A percentile compares a stretch with the other conserved stretches of the same genome.
These are phyloP conservation scores for Psophia crepitans DNA, from an alignment of 2,113 vertebrate species.

Conservation along the genomic window DNA sequence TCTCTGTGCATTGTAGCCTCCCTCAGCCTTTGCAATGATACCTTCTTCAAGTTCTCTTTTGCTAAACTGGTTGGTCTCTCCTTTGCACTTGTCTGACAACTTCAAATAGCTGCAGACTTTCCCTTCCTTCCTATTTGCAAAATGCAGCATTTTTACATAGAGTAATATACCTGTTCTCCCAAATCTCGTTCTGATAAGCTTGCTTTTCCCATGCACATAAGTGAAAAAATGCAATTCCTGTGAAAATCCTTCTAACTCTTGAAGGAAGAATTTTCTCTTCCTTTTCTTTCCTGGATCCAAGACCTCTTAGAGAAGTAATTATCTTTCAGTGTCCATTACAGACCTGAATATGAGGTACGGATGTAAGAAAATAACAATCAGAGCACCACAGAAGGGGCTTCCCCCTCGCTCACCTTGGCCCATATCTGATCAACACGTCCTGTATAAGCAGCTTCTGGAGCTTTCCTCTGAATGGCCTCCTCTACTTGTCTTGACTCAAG, in stretches of 20 bases:
- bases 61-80: neutral
- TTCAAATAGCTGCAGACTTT: neutral
- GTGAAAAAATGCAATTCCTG: neutral
- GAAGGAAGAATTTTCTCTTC: neutral
- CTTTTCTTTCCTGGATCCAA: neutral
- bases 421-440: constrained; percentile 2
- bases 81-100: neutral
- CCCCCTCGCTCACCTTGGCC: constrained; percentile 55
- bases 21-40: neutral
- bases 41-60: neutral
- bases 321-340: neutral
- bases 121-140: neutral
- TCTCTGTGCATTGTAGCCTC: neutral
- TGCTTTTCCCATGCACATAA: neutral
- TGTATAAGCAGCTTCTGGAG: neutral
- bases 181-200: neutral
- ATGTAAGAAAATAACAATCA: neutral
- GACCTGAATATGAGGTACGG: neutral
- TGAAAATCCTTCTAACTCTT: neutral
- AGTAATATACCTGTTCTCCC: neutral
- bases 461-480: neutral
- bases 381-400: neutral
- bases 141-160: neutral
- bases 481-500: neutral
- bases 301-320: neutral